Conservation (phyloP, 2,113 vertebrate species). For the Aythya baeri region DNA sequence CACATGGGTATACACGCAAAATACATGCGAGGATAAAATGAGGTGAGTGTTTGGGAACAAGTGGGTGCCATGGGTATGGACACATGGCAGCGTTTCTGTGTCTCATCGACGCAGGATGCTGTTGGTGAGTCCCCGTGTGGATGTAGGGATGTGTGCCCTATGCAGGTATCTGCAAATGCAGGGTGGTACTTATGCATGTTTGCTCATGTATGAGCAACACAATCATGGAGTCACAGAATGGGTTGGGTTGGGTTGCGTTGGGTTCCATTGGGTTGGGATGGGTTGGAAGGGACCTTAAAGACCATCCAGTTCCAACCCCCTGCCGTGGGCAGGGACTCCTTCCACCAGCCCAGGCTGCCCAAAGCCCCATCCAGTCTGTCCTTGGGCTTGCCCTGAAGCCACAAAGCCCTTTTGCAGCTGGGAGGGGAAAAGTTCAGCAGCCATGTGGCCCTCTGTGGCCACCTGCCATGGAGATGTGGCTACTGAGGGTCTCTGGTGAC, state of each 20-base stretch:
- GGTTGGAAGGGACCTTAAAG: no score
- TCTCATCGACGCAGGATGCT: background rate
- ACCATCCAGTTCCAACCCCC: no score
- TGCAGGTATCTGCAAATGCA: background rate
- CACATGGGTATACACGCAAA: background rate
- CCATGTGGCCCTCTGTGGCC: background rate
- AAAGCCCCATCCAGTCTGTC: no score
- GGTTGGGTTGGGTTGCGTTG: no score
- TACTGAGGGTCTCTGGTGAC: background rate
- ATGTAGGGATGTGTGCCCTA: rapidly evolving
- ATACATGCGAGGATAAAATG: background rate
- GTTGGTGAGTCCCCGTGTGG: background rate
- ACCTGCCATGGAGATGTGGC: background rate
- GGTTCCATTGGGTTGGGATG: no score
- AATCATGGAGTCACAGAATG: no score
- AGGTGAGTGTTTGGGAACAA: background rate
- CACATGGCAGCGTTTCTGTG: background rate
- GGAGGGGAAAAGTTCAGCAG: background rate
- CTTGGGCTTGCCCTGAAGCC: background rate
- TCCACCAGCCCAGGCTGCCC: no score
- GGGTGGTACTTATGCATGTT: background rate
- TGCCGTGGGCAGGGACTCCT: no score
- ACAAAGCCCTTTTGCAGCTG: background rate
- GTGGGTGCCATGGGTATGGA: background rate
- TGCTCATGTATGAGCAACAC: background rate